Conservation (phyloP, 64 coral and sea anemone genomes). For the Cladopsammia gracilis region DNA sequence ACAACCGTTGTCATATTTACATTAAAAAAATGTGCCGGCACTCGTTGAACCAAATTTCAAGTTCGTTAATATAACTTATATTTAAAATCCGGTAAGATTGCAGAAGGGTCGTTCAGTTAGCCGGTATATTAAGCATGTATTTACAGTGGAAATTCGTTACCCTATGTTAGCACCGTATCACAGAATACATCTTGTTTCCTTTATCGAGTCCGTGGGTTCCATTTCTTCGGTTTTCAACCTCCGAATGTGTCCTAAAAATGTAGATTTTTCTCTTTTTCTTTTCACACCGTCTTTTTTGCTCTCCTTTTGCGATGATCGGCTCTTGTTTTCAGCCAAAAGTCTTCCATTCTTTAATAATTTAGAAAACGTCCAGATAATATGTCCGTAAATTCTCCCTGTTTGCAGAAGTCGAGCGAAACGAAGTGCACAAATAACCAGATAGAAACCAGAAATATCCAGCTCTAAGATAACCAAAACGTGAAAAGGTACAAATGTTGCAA, state of each 20-base stretch:
- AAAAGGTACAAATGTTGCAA: conserved; percentile 18
- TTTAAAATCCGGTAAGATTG: too few species aligned
- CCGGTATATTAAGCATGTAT: too few species aligned
- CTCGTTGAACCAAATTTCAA: too few species aligned
- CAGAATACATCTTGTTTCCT: too few species aligned
- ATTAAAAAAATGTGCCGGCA: too few species aligned
- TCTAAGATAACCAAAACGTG: conserved; percentile 7
- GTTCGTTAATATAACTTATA: too few species aligned
- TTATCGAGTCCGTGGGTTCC: not conserved
- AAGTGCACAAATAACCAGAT: not conserved
- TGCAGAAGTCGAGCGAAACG: not conserved
- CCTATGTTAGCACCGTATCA: too few species aligned
- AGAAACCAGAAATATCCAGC: not conserved
- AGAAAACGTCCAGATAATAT: not conserved
- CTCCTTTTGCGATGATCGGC: not conserved
- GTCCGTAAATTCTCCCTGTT: not conserved
- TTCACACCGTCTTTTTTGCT: not conserved
- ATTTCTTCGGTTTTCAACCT: not conserved
- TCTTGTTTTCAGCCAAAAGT: not conserved
- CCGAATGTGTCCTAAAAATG: not conserved
- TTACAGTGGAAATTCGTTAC: too few species aligned
- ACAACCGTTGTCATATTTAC: too few species aligned
- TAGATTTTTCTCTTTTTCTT: not conserved
- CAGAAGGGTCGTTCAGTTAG: too few species aligned
- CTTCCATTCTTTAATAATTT: not conserved